These are phyloP conservation scores for Sialis fuliginosa DNA, from an alignment of 2,888 invertebrate genomes.

Conservation along the genomic window DNA sequence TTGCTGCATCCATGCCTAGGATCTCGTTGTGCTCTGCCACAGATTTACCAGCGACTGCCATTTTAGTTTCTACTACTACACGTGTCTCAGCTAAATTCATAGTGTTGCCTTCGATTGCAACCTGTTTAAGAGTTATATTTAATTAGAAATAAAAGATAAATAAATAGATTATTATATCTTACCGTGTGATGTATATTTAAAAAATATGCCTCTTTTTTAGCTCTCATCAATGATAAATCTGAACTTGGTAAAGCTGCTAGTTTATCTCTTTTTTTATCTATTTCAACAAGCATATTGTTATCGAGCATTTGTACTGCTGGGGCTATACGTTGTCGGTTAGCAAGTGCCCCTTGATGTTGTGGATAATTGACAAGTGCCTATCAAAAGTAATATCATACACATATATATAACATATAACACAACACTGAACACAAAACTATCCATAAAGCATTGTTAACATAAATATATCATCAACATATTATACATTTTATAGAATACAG, in stretches of 20 bases:
- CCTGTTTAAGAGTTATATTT: conserved; percentile 13
- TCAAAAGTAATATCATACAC: conserved; percentile 4
- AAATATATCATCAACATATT: too few relatives aligned
- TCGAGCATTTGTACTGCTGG: conserved; percentile 83
- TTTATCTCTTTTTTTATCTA: conserved; percentile 70
- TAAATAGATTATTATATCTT: conserved; percentile 7
- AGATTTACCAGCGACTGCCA: conserved; percentile 78
- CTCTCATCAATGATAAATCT: conserved; percentile 62
- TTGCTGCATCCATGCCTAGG: conserved; percentile 80
- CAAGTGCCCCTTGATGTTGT: conserved; percentile 58
- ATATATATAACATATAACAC: neutral
- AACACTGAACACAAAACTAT: too few relatives aligned
- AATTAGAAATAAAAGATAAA: neutral
- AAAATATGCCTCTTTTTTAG: conserved; percentile 90
- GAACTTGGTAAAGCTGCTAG: conserved; percentile 66
- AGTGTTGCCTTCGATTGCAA: conserved; percentile 94
- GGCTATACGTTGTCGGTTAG: conserved; percentile 69
- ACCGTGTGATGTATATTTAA: conserved; percentile 91
- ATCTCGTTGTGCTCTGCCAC: conserved; percentile 96
- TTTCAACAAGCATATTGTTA: conserved; percentile 51
- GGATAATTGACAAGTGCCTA: conserved; percentile 69
- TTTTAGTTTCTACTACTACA: conserved; percentile 76
- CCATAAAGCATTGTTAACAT: too few relatives aligned
- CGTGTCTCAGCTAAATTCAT: conserved; percentile 86
- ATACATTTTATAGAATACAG: too few relatives aligned